Base-by-base conservation (phyloP, 2,888 invertebrate genomes). In the Camptogramma bilineatum region DNA sequence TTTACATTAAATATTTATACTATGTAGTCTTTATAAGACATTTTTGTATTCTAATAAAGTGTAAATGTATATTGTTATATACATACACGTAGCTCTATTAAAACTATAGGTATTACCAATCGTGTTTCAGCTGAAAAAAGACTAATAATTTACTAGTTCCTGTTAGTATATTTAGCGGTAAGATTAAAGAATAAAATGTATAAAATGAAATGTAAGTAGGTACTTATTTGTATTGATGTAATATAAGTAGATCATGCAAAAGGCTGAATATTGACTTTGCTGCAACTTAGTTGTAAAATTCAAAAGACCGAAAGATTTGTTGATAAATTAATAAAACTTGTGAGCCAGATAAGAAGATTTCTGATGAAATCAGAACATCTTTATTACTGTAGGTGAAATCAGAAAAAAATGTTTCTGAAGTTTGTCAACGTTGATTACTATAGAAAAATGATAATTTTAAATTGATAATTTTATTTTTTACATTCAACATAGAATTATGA, bases 21-120 rank as follows among this genome's bases (percentile, higher is more conserved):
- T 8, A 44, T 16, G 44, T 44, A 44, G 44, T 44, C 44, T 44
- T 44, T 16, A 44, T 44, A 44, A 44, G 44, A 44, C 44, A 44
- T 44, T 44, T 44, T 44, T 44, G 44, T 44, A 44, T 17, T 44
- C 17, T 13, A 17, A 3, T 44, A 10, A 10, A 16, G 16, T 42
- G 5, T 4, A 44, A 16, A 16, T 17, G 16, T 4, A 44, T 28
- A 28, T 28, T 28, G 13, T 13, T 39, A n/a, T n/a, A n/a, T n/a
- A n/a, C n/a, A n/a, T n/a, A 13, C 34, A 39, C 13, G 13, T 39
- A 39, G 13, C 34, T 39, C 28, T n/a, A 5, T 4, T 4, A 34
- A 34, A 2, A 34, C 9, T 34, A 2, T 28, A 28, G 5, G 7
- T 28, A 28, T 28, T 39, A 39, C 13, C 34, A 13, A 39, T 13